Evolutionary conservation across 2,113 vertebrate genomes (phyloP), one percentile per base, ranked within the genome.

Genomic region (Puffinus mauretanicus): DNA sequence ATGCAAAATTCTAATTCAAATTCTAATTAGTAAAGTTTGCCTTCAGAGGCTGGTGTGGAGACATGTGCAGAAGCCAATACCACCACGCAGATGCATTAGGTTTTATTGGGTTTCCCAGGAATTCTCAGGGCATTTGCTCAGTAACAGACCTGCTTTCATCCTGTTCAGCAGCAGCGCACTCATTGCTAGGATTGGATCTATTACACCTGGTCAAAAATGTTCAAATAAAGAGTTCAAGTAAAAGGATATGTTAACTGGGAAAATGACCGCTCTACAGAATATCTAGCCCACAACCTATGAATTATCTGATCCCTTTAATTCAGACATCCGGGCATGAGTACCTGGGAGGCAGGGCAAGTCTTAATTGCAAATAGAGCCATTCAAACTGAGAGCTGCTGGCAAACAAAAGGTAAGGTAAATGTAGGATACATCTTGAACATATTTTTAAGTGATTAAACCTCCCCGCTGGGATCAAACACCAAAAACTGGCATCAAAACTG

Each of bases 231-330:
- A 36, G 40, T 61, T 82, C 11, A 40, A 52, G 47, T 30, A 27
- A 51, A 47, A 91, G 38, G 11, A 24, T 36, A 7, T 9, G 7
- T 25, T 58, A 49, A 12, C 20, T 66, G 34, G 30, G 38, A 51
- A 79, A 60, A 67, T 14, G 11, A 27, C n/a, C 15, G 4, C 47
- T 4, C 19, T 47, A 5, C 25, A 62, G 38, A 64, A 27, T 9
- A 0, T 3, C 13, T 38, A 40, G 34, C 15, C 40, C 22, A 25
- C 0, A 4, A 34, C 7, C 27, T 46, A 1, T 11, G 34, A 27
- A 47, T n/a, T 73, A 70, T 16, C 61, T 32, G 24, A 18, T 62
- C 21, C 34, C 14, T 83, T 52, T 61, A 34, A 61, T 3, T 69
- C 67, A 66, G 81, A 36, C 21, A 16, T 12, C 46, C 66, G 13